These are phyloP conservation scores for Drosophila paramelanica DNA, from an alignment of 2,888 invertebrate genomes.

Conservation along the genomic window DNA sequence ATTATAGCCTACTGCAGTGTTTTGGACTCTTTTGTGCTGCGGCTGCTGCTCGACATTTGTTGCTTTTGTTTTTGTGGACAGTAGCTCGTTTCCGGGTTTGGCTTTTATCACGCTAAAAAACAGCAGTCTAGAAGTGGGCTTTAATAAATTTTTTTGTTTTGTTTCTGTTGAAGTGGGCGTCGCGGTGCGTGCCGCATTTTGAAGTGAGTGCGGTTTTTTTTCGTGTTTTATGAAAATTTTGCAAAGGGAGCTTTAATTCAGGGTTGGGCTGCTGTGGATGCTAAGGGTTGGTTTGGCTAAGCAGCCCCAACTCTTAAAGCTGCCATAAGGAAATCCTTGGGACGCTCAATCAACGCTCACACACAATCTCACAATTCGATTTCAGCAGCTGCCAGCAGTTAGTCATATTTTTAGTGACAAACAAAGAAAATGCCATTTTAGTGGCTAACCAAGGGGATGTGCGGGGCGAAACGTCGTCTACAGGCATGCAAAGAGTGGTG, in stretches of 20 bases:
- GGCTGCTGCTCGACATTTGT: slow-evolving; percentile 41
- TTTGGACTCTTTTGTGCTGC: background rate
- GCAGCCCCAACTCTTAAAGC: slow-evolving; percentile 60
- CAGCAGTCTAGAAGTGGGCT: slow-evolving; percentile 25
- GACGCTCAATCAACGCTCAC: slow-evolving; percentile 66
- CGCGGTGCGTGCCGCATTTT: slow-evolving; percentile 39
- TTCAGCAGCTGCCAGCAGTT: slow-evolving; percentile 60
- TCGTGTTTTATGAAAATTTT: slow-evolving; percentile 48
- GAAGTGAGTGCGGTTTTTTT: slow-evolving; percentile 47
- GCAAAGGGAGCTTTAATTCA: slow-evolving; percentile 4
- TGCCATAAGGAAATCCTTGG: slow-evolving; percentile 39
- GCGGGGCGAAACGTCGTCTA: slow-evolving; percentile 68
- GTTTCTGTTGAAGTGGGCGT: slow-evolving; percentile 42
- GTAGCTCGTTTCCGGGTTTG: slow-evolving; percentile 29
- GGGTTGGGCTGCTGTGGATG: slow-evolving; percentile 9
- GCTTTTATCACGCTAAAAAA: slow-evolving; percentile 32
- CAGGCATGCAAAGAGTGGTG: slow-evolving; percentile 58
- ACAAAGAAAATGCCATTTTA: slow-evolving; percentile 40
- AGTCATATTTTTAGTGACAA: slow-evolving; percentile 69
- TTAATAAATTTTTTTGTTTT: slow-evolving; percentile 32
- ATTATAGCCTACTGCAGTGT: background rate
- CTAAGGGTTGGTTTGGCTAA: slow-evolving; percentile 47
- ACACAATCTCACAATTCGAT: slow-evolving; percentile 53
- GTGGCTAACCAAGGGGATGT: slow-evolving; percentile 18
- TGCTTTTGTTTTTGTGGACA: slow-evolving; percentile 60